Evolutionary conservation across 2,888 invertebrate species (phyloP), one percentile per base, ranked within the genome.

Genomic region (Cataglyphis rosenhaueri): DNA sequence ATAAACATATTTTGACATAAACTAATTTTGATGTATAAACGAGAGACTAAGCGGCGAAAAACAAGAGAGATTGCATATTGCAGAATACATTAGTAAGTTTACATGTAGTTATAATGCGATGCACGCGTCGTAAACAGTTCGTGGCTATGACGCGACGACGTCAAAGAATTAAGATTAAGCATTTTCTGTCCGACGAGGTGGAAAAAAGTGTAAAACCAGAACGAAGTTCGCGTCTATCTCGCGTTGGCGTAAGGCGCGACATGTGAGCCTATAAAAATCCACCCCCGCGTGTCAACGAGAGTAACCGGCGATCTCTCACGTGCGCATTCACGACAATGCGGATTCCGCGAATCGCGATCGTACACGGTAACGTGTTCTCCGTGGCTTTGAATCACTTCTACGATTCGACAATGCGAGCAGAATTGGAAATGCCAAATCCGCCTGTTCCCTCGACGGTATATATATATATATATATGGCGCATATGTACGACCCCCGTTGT

Each of bases 351-450:
- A 86, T 85, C 68, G 82, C 70, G 71, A 87, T 83, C 76, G 84
- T 84, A 84, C 74, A 70, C 66, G 62, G 83, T 62, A 78, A 61
- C 81, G 84, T 84, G 84, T 83, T 73, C 83, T 78, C 55, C 65
- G 74, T 55, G 81, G 84, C 81, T 88, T 84, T 79, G 88, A 88
- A 87, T 86, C 85, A 71, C 85, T 85, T 65, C 81, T 84, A 64
- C 62, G 83, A 79, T 65, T 81, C 64, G 84, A 86, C 85, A 87
- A 87, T 85, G 82, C 85, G 70, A 84, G 76, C 75, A 82, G 86
- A 83, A 86, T 87, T 85, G 85, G 87, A 87, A 87, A 84, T 85
- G 83, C 83, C 85, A 86, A 85, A 88, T 86, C 85, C 86, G 79
- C 82, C 81, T 59, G 84, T 59, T 52, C 38, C 68, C 82, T 25